phyloP scores from a whole-genome alignment of 2,888 invertebrate genomes.

The Odontothrips loti region DNA sequence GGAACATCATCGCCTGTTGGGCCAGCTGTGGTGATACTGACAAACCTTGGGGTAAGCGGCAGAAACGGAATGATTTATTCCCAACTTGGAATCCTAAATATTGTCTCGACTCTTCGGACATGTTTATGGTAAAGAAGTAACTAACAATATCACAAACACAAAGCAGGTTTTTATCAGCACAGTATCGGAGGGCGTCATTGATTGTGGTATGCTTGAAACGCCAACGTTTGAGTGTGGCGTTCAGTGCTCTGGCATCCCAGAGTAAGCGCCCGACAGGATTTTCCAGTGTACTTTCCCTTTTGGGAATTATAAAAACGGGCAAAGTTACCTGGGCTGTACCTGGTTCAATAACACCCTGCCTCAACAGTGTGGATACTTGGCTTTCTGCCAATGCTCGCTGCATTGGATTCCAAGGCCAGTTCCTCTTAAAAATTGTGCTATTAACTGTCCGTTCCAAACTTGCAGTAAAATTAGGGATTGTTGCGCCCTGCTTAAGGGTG shows the following conservation, averaged over 20 bases:
- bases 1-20: not conserved
- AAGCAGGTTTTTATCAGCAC: not conserved
- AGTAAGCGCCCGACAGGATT: not conserved
- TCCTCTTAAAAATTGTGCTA: not conserved
- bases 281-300: not conserved
- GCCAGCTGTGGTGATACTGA: not conserved
- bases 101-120: not conserved
- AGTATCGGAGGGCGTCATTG: not conserved
- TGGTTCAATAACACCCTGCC: not conserved
- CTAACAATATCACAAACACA: not conserved
- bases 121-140: not conserved
- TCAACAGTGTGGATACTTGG: not conserved
- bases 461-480: not conserved
- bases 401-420: not conserved
- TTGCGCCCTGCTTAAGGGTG: not conserved
- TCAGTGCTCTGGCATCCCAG: not conserved
- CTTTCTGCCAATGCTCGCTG: not conserved
- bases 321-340: not conserved
- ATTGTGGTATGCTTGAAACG: not conserved
- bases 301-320: not conserved
- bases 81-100: not conserved
- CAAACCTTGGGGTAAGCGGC: not conserved
- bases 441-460: not conserved
- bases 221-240: not conserved
- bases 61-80: not conserved